A percentile compares a stretch with the other conserved stretches of the same genome.
These are phyloP conservation scores for Sceloporus tristichus DNA, from an alignment of 2,113 vertebrate species.

Conservation along the genomic window DNA sequence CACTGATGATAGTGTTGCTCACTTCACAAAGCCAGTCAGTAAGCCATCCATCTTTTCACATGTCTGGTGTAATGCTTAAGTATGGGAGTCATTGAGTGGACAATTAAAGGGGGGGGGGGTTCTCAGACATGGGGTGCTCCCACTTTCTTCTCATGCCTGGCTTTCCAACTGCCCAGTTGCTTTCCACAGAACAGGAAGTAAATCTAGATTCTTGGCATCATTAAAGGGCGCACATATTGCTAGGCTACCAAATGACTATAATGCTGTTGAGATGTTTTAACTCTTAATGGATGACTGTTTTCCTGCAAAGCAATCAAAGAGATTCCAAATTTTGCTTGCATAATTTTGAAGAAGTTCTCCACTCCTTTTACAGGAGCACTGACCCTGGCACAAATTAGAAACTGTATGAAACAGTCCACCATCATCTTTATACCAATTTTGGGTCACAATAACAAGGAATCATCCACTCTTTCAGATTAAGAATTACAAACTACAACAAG, in stretches of 20 bases:
- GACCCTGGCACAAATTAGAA: not conserved
- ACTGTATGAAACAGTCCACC: not conserved
- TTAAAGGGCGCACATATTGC: not conserved
- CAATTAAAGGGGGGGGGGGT: not conserved
- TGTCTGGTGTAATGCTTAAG: accelerated
- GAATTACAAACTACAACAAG: not conserved
- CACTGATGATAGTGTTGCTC: not conserved
- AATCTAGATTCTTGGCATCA: not conserved
- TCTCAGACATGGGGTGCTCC: not conserved
- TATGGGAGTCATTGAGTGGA: not conserved
- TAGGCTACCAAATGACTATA: accelerated
- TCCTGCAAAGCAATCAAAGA: not conserved
- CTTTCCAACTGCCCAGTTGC: not conserved
- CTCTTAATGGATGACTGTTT: not conserved
- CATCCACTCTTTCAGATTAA: not conserved
- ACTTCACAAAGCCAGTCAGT: not conserved
- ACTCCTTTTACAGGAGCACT: not conserved
- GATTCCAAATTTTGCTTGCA: not conserved
- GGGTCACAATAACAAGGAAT: too few relatives aligned
- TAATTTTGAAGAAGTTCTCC: not conserved
- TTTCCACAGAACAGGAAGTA: slow-evolving; percentile 33
- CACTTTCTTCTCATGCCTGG: not conserved
- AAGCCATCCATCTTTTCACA: not conserved
- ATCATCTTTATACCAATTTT: not conserved
- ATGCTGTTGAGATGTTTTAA: not conserved